Evolutionary conservation across 2,797 vertebrate genomes (phyloP), one percentile per base, ranked within the genome.

Genomic region (Eidolon dupreanum): DNA sequence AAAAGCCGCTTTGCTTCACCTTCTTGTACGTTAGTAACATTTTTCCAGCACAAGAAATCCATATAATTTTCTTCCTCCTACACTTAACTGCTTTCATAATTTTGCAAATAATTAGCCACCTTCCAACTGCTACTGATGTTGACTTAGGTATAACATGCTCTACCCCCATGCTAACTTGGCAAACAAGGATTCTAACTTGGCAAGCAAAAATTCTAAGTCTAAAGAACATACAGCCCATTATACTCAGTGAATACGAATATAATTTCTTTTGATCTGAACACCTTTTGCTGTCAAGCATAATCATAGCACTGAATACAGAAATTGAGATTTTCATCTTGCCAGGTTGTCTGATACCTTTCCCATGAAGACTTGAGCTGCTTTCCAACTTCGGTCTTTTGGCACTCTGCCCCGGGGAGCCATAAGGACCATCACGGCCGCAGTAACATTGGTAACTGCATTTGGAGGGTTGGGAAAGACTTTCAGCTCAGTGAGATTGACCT

Each of bases 401-500:
- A 99, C 98, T 97, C 98, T 98, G 59, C 99, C 98, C 20, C 97
- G 97, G 31, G 98, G 98, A 20, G 99, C 98, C 73, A 99, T 96
- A 79, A 99, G 98, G 87, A 99, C 99, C 99, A 99, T 99, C 93
- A 99, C 99, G 41, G 99, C 99, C 15, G 99, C 99, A 33, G 98
- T 98, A 57, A 99, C 99, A 7, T 99, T 99, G 88, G 98, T 99
- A 93, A 99, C 99, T 2, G 99, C 99, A 13, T 94, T 94, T 3
- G 99, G 98, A 22, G 99, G 99, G 95, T 98, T 99, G 90, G 98
- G 99, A 92, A 99, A 99, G 22, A 98, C 98, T 98, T 99, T 99
- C 97, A 99, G 97, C 97, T 99, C 99, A 0, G 98, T 99, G 86
- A 99, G 98, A 97, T 99, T 99, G 83, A 99, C 97, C 99, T 99